phyloP scores from a whole-genome alignment of 92 coral and sea anemone species.

The Metridium senile region DNA sequence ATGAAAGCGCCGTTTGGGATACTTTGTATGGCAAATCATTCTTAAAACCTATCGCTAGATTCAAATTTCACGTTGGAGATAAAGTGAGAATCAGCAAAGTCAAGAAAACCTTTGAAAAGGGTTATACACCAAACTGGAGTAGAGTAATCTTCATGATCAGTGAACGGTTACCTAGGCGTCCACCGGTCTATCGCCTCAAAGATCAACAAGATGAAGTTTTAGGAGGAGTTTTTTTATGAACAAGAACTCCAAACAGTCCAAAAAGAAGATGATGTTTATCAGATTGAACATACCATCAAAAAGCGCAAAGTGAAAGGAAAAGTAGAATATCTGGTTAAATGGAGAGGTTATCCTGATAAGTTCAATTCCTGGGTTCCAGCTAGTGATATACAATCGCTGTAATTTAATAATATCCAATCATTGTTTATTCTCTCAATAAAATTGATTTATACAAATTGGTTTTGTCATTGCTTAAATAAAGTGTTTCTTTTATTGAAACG shows the following conservation, averaged over 20 bases:
- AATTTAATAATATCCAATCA: background rate
- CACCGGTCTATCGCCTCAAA: slow-evolving; percentile 40
- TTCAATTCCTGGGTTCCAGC: slow-evolving; percentile 51
- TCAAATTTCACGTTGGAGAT: slow-evolving; percentile 30
- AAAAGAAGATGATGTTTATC: slow-evolving; percentile 45
- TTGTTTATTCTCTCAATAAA: background rate
- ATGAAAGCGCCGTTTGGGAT: slow-evolving; percentile 44
- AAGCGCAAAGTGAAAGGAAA: slow-evolving; percentile 43
- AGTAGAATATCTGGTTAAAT: slow-evolving; percentile 50
- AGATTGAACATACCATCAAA: slow-evolving; percentile 22
- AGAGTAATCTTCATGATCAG: slow-evolving; percentile 36
- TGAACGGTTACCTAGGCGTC: slow-evolving; percentile 25
- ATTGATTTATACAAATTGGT: background rate
- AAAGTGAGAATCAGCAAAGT: slow-evolving; percentile 44
- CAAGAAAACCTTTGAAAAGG: slow-evolving; percentile 29
- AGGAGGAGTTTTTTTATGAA: slow-evolving; percentile 51
- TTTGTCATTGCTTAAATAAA: background rate
- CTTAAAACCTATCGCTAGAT: slow-evolving; percentile 17
- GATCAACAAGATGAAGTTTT: slow-evolving; percentile 41
- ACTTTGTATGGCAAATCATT: slow-evolving; percentile 33
- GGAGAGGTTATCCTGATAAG: slow-evolving; percentile 50
- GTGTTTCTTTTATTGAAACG: background rate
- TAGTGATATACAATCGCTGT: slow-evolving; percentile 25
- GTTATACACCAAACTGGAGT: slow-evolving; percentile 42
- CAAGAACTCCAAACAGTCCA: slow-evolving; percentile 32